phyloP scores from a whole-genome alignment of 2,888 invertebrate species.

The Ceramica pisi region DNA sequence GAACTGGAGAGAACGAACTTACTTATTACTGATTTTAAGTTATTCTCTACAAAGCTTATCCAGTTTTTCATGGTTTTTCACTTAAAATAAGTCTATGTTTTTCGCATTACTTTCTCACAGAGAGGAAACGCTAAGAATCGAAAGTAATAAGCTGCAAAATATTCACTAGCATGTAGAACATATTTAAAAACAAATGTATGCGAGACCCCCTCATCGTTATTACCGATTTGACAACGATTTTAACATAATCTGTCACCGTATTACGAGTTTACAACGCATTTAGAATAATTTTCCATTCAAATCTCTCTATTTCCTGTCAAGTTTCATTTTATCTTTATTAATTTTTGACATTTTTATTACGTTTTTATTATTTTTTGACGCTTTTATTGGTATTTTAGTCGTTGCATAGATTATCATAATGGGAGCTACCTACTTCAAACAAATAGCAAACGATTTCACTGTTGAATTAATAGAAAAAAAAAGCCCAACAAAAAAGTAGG shows the following conservation, averaged over 20 bases:
- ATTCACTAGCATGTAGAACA: not conserved
- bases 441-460: not conserved
- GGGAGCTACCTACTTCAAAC: not conserved
- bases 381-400: conserved; percentile 16
- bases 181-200: conserved; percentile 25
- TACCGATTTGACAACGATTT: conserved; percentile 18
- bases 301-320: conserved; percentile 18
- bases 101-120: not conserved
- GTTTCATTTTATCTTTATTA: conserved; percentile 22
- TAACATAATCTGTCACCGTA: conserved; percentile 40
- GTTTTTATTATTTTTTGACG: conserved; percentile 24
- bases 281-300: conserved; percentile 27
- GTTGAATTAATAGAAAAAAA: not conserved
- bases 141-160: not conserved
- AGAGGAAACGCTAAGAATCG: not conserved
- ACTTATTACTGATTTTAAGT: not conserved
- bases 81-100: too few relatives aligned
- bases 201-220: conserved; percentile 25
- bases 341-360: conserved; percentile 36
- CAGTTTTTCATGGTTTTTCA: not conserved
- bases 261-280: conserved; percentile 23
- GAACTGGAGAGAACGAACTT: not conserved
- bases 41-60: not conserved
- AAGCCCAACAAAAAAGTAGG: not conserved
- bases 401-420: conserved; percentile 21